Base-by-base conservation (phyloP, 2,797 vertebrate genomes). In the Clamator glandarius region DNA sequence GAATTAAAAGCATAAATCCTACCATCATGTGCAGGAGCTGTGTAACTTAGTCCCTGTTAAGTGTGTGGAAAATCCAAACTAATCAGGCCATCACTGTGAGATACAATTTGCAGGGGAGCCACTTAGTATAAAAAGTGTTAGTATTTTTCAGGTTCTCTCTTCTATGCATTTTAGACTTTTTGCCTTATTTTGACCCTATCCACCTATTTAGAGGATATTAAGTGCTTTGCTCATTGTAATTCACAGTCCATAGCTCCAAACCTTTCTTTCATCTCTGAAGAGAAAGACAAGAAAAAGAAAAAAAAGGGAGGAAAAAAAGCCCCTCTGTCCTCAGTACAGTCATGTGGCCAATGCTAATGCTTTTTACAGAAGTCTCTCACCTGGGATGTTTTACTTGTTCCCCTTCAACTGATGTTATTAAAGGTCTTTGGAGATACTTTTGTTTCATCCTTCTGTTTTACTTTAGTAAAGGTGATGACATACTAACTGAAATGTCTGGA, bases 401-500 rank as follows among this genome's bases (percentile, higher is more conserved):
- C 91, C 93, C 89, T 81, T 96, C 39, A 2, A 96, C 96, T 95
- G 96, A 94, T 94, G 76, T 90, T 97, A 96, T 96, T 97, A 98
- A 97, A 97, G 92, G 96, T 96, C 96, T 97, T 97, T 95, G 94
- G 94, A 97, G 92, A 96, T 96, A 96, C 94, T 97, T 93, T 96
- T 96, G 92, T 97, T 97, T 97, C 95, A 97, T 95, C 90, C 89
- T 96, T 97, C 96, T 87, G 78, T 96, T 96, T 96, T 96, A 89
- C 85, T 96, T 97, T 95, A 93, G 97, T 94, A 75, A 88, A 93
- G 97, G 96, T 96, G 96, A 97, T 98, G 96, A 97, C 97, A 97
- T 97, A 96, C 97, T 95, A 95, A 92, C 95, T 96, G 81, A 95
- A 97, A 96, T 97, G 96, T 98, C 97, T 97, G 96, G 97, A 97